Evolutionary conservation across 2,888 invertebrate genomes (phyloP).

Genomic region (Latheticus oryzae): DNA sequence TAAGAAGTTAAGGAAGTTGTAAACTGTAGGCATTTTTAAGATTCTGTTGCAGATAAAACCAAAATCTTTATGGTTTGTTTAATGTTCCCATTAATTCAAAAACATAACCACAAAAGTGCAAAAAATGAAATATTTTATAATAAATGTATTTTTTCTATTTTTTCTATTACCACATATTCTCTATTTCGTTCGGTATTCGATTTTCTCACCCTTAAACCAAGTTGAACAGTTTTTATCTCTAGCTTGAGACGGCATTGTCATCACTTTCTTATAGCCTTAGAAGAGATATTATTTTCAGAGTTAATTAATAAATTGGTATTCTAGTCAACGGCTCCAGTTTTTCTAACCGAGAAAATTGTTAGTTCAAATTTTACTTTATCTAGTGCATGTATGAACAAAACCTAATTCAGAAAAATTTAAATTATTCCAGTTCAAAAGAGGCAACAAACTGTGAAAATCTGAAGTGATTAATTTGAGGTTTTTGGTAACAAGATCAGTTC

Average conservation of each 20-base stretch:
- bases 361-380: constrained; percentile 16
- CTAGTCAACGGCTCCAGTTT: constrained; percentile 45
- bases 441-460: too few species aligned
- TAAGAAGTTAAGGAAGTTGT: constrained; percentile 29
- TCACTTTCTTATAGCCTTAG: constrained; percentile 51
- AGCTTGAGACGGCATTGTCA: constrained; percentile 49
- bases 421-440: too few species aligned
- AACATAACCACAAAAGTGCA: constrained; percentile 22
- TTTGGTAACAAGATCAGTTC: constrained; percentile 30
- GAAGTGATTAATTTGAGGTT: constrained; percentile 38
- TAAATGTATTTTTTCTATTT: constrained; percentile 47
- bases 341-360: constrained; percentile 20
- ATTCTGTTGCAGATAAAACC: constrained; percentile 28
- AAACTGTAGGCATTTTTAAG: constrained; percentile 32
- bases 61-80: constrained; percentile 36
- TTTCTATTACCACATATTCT: constrained; percentile 46
- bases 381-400: too few species aligned
- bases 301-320: constrained; percentile 54
- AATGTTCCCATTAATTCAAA: constrained; percentile 36
- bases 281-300: constrained; percentile 49
- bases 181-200: constrained; percentile 48
- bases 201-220: constrained; percentile 50
- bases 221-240: constrained; percentile 49
- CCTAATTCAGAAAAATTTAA: constrained; percentile 24
- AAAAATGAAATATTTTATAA: constrained; percentile 44